A percentile compares a stretch with the other conserved stretches of the same genome.
Conservation (phyloP, 2,888 invertebrate species). For the Mythimna impura region DNA sequence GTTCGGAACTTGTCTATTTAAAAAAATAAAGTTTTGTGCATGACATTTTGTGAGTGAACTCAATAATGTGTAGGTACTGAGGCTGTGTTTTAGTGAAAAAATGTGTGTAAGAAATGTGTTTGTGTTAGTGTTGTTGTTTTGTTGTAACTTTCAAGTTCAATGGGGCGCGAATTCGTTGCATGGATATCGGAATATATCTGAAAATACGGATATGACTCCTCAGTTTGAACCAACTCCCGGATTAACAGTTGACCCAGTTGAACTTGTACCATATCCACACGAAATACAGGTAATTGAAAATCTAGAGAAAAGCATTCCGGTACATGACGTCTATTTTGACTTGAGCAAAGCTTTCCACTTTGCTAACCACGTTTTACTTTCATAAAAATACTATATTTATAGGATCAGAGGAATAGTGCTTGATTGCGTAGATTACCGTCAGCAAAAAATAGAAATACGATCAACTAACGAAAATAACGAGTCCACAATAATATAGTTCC, state of each 20-base stretch:
- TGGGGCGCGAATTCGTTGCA: not conserved
- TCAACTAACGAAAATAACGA: too few relatives aligned
- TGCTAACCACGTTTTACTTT: too few relatives aligned
- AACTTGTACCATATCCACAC: not conserved
- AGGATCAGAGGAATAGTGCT: too few relatives aligned
- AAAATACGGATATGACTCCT: not conserved
- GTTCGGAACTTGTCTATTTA: conserved; percentile 7
- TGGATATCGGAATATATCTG: not conserved
- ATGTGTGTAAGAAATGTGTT: conserved; percentile 52
- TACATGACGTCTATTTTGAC: too few relatives aligned
- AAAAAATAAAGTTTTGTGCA: not conserved
- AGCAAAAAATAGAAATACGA: too few relatives aligned
- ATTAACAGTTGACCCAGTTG: not conserved
- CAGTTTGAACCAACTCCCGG: not conserved
- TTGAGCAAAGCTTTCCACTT: too few relatives aligned
- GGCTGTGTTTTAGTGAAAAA: conserved; percentile 19
- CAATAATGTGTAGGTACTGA: conserved; percentile 2
- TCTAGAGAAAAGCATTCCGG: too few relatives aligned
- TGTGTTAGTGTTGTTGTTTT: conserved; percentile 45
- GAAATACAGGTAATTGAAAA: too few relatives aligned
- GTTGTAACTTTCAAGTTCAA: conserved; percentile 25
- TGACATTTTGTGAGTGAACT: conserved; percentile 19
- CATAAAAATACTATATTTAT: too few relatives aligned
- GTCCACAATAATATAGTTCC: too few relatives aligned
- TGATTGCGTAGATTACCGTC: too few relatives aligned